Percentiles rank a stretch among this genome's conserved stretches.
Conservation (phyloP, 1,140 invertebrate species). For the Procambarus clarkii region DNA sequence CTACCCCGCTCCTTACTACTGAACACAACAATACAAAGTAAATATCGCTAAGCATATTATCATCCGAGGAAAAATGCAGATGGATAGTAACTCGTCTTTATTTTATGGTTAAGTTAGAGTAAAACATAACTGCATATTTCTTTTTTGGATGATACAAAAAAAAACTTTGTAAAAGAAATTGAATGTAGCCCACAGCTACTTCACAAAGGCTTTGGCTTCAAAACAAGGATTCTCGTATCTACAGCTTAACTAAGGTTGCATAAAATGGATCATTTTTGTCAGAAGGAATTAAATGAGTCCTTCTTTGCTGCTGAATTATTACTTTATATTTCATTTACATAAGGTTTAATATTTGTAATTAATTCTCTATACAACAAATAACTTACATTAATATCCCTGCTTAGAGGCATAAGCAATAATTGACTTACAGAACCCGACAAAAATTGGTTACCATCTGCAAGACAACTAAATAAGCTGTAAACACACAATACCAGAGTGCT, state of each 20-base stretch:
- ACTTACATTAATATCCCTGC: neutral
- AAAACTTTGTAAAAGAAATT: constrained; percentile 25
- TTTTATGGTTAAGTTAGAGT: neutral
- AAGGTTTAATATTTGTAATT: neutral
- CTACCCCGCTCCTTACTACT: constrained; percentile 63
- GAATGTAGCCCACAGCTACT: constrained; percentile 56
- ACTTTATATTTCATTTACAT: neutral
- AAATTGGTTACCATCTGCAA: constrained; percentile 27
- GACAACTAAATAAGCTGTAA: constrained; percentile 16
- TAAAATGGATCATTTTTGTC: neutral
- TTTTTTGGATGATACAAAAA: neutral
- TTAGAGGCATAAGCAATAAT: constrained; percentile 11
- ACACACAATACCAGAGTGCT: constrained; percentile 20
- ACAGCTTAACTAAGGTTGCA: constrained; percentile 4
- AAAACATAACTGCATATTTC: constrained; percentile 51
- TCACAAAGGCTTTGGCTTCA: constrained; percentile 67
- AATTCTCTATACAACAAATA: neutral
- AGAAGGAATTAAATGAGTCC: neutral
- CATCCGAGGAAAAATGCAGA: constrained; percentile 52
- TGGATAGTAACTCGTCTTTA: neutral
- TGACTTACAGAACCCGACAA: constrained; percentile 13
- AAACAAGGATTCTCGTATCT: constrained; percentile 52
- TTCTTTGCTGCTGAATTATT: neutral
- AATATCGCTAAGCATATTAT: constrained; percentile 52
- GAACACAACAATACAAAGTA: constrained; percentile 58